Evolutionary conservation across 2,797 vertebrate genomes (phyloP).

Genomic region (Picus viridis): DNA sequence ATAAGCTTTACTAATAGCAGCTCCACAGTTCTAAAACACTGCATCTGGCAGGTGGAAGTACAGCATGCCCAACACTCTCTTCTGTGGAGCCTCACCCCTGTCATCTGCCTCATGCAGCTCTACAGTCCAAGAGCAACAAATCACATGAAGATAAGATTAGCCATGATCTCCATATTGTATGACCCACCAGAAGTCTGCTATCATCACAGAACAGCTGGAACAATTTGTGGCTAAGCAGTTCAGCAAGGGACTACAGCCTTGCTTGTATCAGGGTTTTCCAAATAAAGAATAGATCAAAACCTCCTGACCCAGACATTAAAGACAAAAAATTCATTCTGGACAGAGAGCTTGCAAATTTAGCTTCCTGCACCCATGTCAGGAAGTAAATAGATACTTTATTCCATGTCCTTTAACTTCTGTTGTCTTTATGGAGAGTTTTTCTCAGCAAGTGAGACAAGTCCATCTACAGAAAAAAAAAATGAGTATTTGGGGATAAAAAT

Average conservation of each 20-base stretch:
- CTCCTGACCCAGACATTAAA: slow-evolving; percentile 21
- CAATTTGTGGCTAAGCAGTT: slow-evolving; percentile 60
- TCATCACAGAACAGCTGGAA: slow-evolving; percentile 69
- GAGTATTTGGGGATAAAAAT: background rate
- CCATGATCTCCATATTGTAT: slow-evolving; percentile 17
- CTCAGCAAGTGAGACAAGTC: background rate
- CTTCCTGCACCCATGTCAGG: background rate
- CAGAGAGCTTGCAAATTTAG: slow-evolving; percentile 26
- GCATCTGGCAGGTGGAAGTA: background rate
- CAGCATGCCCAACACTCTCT: background rate
- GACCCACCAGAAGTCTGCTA: slow-evolving; percentile 64
- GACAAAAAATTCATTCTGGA: background rate
- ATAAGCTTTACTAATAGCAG: background rate
- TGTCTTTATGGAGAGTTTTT: background rate
- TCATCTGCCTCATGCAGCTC: background rate
- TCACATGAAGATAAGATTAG: slow-evolving; percentile 62
- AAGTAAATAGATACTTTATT: slow-evolving; percentile 20
- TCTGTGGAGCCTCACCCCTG: background rate
- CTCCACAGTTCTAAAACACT: background rate
- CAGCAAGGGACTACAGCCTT: slow-evolving; percentile 39
- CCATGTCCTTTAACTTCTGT: background rate
- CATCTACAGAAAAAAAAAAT: background rate
- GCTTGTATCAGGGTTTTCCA: slow-evolving; percentile 59
- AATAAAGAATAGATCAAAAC: slow-evolving; percentile 52
- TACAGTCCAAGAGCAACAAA: slow-evolving; percentile 40